Conservation (phyloP, 2,888 invertebrate species). For the Cheiracanthium punctorium region DNA sequence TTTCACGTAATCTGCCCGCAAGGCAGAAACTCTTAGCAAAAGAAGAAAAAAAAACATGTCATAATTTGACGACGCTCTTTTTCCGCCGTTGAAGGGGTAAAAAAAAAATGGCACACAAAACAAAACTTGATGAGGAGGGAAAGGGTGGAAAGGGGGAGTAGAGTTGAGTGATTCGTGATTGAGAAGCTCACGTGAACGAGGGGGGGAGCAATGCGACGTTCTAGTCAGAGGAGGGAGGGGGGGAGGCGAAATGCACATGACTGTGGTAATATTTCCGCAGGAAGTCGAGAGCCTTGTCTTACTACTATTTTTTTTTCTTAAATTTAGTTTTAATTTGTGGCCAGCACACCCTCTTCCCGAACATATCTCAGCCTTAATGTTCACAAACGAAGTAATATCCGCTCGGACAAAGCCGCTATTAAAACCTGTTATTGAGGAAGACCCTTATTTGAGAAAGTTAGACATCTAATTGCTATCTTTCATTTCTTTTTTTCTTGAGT, state of each 20-base stretch:
- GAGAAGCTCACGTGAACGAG: constrained; percentile 54
- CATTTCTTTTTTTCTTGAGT: too few relatives aligned
- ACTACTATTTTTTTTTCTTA: too few relatives aligned
- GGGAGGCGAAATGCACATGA: constrained; percentile 4
- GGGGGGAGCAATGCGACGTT: constrained; percentile 37
- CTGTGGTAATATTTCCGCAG: constrained; percentile 66
- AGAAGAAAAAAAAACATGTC: constrained; percentile 3
- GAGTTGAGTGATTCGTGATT: constrained; percentile 18
- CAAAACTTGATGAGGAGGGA: background rate
- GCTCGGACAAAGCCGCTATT: background rate
- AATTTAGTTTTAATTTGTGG: background rate
- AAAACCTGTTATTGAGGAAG: background rate
- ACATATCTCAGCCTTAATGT: background rate
- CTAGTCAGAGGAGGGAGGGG: background rate
- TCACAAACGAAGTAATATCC: background rate
- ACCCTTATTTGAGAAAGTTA: background rate
- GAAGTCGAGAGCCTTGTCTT: constrained; percentile 37
- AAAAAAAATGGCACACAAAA: background rate
- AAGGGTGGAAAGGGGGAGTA: background rate
- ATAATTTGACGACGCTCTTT: constrained; percentile 25
- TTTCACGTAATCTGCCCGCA: background rate
- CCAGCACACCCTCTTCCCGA: background rate
- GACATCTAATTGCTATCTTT: background rate
- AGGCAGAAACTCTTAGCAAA: too few relatives aligned
- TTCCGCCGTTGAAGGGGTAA: constrained; percentile 21